phyloP scores from a whole-genome alignment of 2,888 invertebrate species.

The Drosophila percnosoma region DNA sequence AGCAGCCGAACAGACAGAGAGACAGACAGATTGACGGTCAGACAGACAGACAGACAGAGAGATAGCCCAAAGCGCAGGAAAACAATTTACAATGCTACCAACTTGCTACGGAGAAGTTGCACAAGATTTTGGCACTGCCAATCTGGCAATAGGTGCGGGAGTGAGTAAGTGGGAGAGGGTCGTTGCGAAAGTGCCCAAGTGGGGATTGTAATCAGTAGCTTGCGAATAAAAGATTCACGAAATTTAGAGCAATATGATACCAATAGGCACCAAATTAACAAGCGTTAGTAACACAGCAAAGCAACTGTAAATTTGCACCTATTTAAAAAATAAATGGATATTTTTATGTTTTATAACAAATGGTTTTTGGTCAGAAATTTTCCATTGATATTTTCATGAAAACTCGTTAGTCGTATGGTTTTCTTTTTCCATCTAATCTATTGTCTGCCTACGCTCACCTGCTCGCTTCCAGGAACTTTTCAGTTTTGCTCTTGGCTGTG shows the following conservation, averaged over 20 bases:
- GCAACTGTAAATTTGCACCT: background rate
- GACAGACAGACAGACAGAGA: constrained; percentile 12
- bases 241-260: background rate
- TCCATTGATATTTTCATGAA: constrained; percentile 13
- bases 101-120: constrained; percentile 52
- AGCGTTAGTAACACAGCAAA: background rate
- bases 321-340: background rate
- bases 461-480: constrained; percentile 22
- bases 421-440: constrained; percentile 28
- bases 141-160: constrained; percentile 51
- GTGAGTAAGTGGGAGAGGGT: constrained; percentile 18
- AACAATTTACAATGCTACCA: constrained; percentile 76
- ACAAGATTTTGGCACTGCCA: constrained; percentile 65
- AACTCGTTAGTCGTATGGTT: constrained; percentile 28
- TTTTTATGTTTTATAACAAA: constrained; percentile 13
- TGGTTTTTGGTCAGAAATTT: constrained; percentile 17
- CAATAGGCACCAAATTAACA: background rate
- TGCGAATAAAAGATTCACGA: background rate
- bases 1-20: background rate
- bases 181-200: constrained; percentile 27
- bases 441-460: constrained; percentile 45
- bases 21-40: constrained; percentile 9
- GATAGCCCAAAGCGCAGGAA: constrained; percentile 54
- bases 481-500: background rate
- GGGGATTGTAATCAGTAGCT: constrained; percentile 17